These are phyloP conservation scores for Drosophila lacteicornis DNA, from an alignment of 1,140 invertebrate species.

Conservation along the genomic window DNA sequence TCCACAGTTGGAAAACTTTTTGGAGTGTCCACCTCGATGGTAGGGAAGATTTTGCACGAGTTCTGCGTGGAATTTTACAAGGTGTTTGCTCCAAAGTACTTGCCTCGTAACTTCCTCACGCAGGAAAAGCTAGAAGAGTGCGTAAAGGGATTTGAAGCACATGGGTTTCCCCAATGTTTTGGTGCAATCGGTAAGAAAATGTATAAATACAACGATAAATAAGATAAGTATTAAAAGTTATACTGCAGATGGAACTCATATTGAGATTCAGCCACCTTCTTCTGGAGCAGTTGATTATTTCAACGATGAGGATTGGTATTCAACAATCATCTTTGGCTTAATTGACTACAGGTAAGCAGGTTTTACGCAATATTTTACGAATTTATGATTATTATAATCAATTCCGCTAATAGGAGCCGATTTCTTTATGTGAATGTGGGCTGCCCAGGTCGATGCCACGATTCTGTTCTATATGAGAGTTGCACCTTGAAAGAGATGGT, in stretches of 20 bases:
- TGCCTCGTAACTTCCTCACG: background rate
- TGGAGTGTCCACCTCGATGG: too few species aligned
- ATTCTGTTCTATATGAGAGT: too few species aligned
- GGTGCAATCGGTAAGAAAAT: background rate
- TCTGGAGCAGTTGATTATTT: background rate
- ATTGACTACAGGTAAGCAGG: background rate
- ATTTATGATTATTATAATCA: too few species aligned
- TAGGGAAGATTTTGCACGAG: too few species aligned
- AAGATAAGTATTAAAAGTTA: background rate
- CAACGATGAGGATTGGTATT: background rate
- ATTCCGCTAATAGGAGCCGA: too few species aligned
- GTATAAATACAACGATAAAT: background rate
- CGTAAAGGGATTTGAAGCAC: background rate
- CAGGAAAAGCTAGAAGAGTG: background rate
- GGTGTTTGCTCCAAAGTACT: background rate
- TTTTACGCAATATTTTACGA: background rate
- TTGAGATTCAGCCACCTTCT: background rate
- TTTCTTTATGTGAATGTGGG: too few species aligned
- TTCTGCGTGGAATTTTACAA: too few species aligned
- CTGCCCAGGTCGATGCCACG: too few species aligned
- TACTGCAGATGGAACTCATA: background rate
- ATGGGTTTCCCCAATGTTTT: background rate
- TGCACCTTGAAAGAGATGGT: too few species aligned
- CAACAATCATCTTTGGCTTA: background rate
- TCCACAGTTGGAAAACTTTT: too few species aligned